Conservation (phyloP, 2,797 vertebrate species). For the Tarsius wallacei region DNA sequence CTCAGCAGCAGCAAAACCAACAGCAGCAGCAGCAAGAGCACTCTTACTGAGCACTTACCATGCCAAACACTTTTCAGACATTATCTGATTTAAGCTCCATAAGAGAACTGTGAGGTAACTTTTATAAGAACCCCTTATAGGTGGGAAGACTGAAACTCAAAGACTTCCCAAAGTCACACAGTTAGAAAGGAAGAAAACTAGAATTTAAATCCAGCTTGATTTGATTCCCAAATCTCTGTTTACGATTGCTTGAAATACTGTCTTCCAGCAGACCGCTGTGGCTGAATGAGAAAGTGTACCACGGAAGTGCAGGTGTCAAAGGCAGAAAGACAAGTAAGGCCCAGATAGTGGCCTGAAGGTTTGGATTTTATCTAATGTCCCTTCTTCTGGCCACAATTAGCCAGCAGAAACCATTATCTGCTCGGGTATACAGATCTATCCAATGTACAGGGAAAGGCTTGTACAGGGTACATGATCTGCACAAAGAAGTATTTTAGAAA, state of each 20-base stretch:
- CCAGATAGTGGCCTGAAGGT: neutral
- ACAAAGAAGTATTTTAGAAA: neutral
- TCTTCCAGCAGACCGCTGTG: neutral
- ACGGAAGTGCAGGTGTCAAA: neutral
- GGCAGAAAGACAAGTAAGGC: neutral
- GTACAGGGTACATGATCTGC: too few relatives aligned
- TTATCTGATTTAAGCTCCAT: neutral
- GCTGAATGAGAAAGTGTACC: too few relatives aligned
- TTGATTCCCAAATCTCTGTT: neutral
- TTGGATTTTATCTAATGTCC: neutral
- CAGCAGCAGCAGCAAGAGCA: neutral
- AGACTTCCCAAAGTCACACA: neutral
- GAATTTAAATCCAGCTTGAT: neutral
- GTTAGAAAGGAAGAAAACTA: neutral
- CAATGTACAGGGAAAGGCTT: neutral
- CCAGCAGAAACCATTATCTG: neutral
- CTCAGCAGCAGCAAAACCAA: neutral
- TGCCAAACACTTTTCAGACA: neutral
- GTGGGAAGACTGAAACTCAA: neutral
- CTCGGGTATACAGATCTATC: neutral
- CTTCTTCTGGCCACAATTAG: neutral
- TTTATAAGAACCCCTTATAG: neutral
- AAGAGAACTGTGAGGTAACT: neutral
- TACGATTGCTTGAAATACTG: fast-evolving
- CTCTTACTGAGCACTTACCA: neutral